A percentile compares a stretch with the other conserved stretches of the same genome.
These are phyloP conservation scores for Tamandua tetradactyla DNA, from an alignment of 2,797 vertebrate genomes.

Conservation along the genomic window DNA sequence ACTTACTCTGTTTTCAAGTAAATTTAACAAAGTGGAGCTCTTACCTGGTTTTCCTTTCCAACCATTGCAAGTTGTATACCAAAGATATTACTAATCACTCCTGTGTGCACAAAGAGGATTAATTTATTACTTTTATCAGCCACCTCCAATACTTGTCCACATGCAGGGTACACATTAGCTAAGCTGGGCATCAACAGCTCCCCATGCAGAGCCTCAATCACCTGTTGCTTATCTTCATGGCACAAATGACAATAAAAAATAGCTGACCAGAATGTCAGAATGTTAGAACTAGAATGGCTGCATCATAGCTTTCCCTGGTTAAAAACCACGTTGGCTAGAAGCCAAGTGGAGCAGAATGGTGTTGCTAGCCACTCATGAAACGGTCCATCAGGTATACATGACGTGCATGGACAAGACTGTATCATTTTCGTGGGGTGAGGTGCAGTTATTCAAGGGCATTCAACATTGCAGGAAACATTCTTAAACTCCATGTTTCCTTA, in stretches of 20 bases:
- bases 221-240: not conserved
- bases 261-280: not conserved
- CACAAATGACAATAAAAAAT: not conserved
- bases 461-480: conserved; percentile 45
- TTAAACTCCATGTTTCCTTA: conserved; percentile 45
- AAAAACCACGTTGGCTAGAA: not conserved
- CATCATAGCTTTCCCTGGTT: not conserved
- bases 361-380: not conserved
- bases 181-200: conserved; percentile 37
- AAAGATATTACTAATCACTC: conserved; percentile 88
- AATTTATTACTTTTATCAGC: conserved; percentile 73
- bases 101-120: conserved; percentile 73
- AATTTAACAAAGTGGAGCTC: conserved; percentile 84
- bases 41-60: conserved; percentile 80
- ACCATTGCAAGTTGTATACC: conserved; percentile 89
- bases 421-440: not conserved
- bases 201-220: not conserved
- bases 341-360: not conserved
- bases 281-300: too few relatives aligned
- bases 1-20: conserved; percentile 84
- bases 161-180: conserved; percentile 71
- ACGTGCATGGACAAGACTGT: not conserved
- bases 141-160: conserved; percentile 67
- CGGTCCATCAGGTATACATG: accelerated
- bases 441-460: not conserved